Base-by-base conservation (phyloP, 35 echinoderm and acorn worm genomes). In the Holothuria glaberrima region DNA sequence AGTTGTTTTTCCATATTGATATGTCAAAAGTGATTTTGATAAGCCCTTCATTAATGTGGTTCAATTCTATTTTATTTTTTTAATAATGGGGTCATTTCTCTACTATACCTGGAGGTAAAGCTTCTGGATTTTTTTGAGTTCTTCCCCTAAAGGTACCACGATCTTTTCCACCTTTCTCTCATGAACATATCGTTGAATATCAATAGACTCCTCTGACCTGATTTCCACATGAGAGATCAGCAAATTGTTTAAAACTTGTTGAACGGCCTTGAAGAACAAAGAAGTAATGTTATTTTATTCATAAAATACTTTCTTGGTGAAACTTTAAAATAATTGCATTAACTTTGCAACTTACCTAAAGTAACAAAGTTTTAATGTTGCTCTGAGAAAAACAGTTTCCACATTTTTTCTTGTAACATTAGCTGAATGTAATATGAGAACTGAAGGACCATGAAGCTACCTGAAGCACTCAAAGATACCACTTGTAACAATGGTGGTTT, bases 141-240 rank as follows among this genome's bases (percentile, higher is more conserved):
- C 93, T 30, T 99, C 91, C 10, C 91, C 97, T 16, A 99, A 70
- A 24, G 91, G 91, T 1, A 99, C 91, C 3, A 99, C 91, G 33
- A 95, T 76, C 59, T 99, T 99, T 45, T 99, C 97, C 21, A 99
- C 91, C 61, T 92, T 99, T 30, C 97, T 68, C 62, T 93, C 91
- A 36, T 99, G 97, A 22, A 86, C 84, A 59, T 95, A 99, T 45
- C 82, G 93, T 70, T 90, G 88, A 71, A 99, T 99, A 71, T 99
- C 97, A n/a, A 89, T 83, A 6, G 93, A 93, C 3, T 99, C 97
- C 71, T 99, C 97, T 4, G 93, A 99, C 18, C 93, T 75, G 24
- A 98, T 99, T 70, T 99, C 97, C 76, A 99, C 90, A 59, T 98
- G 96, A 16, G 96, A 90, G 34, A 98, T 94, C 69, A 88, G 70